Conservation (phyloP, 2,888 invertebrate genomes). For the Drepanosiphum platanoidis region DNA sequence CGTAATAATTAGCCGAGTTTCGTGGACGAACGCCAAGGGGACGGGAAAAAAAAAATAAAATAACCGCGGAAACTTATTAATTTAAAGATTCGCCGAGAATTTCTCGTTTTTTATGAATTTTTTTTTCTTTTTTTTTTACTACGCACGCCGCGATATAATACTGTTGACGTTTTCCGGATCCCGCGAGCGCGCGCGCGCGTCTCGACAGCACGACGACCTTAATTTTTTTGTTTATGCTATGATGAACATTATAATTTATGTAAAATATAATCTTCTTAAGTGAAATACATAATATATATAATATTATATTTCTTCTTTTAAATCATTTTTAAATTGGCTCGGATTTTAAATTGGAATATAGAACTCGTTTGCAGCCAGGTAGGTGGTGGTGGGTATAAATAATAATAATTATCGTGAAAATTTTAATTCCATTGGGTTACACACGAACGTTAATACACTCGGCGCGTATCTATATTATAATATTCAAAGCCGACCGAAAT, state of each 20-base stretch:
- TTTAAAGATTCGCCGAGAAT: background rate
- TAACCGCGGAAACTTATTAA: background rate
- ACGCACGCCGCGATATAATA: no score
- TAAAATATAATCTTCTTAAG: conserved; percentile 36
- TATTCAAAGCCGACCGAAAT: no score
- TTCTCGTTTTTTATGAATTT: background rate
- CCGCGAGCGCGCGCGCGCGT: no score
- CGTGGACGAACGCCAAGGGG: conserved; percentile 16
- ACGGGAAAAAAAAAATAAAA: background rate
- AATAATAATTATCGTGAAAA: background rate
- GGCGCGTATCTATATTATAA: no score
- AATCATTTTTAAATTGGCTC: conserved; percentile 10
- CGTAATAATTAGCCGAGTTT: conserved; percentile 22
- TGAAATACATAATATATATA: background rate
- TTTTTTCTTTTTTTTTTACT: no score
- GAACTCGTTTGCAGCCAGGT: conserved; percentile 30
- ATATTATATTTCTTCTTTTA: background rate
- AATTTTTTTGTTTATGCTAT: background rate
- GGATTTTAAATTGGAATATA: conserved; percentile 29
- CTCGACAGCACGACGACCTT: conserved; percentile 17
- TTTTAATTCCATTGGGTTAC: conserved; percentile 20
- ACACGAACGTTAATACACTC: no score
- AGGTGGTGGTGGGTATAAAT: no score
- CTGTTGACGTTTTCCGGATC: background rate
- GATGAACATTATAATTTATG: conserved; percentile 33